Evolutionary conservation across 2,888 invertebrate genomes (phyloP).

Genomic region (Scaptomyza polygonia): DNA sequence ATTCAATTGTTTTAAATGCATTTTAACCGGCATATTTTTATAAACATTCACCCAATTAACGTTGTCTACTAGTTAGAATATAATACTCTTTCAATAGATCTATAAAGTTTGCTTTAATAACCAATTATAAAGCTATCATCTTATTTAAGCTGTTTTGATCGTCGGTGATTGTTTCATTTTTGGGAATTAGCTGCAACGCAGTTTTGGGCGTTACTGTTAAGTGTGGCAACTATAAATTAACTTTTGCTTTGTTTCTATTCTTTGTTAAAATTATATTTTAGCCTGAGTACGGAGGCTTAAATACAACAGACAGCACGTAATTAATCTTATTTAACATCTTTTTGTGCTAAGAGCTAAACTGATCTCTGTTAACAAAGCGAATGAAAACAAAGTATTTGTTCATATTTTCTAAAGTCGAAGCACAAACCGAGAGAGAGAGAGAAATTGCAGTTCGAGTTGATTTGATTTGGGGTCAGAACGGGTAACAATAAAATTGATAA

Average conservation of each 20-base stretch:
- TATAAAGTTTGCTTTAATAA: background rate
- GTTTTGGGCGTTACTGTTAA: background rate
- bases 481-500: constrained; percentile 22
- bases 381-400: background rate
- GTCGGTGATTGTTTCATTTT: background rate
- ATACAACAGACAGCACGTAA: no score
- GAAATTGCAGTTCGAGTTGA: background rate
- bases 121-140: background rate
- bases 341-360: background rate
- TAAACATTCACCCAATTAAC: background rate
- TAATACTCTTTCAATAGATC: no score
- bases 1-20: background rate
- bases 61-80: no score
- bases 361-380: constrained; percentile 5
- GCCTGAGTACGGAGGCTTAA: no score
- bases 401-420: background rate
- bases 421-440: background rate
- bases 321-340: no score
- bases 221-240: background rate
- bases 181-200: background rate
- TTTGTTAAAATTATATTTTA: no score
- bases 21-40: background rate
- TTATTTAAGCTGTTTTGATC: background rate
- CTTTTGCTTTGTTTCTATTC: background rate
- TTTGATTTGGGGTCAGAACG: constrained; percentile 12